Evolutionary conservation across 2,888 invertebrate genomes (phyloP), one percentile per base, ranked within the genome.

Genomic region (Galeopsomyia nigrocyanea): DNA sequence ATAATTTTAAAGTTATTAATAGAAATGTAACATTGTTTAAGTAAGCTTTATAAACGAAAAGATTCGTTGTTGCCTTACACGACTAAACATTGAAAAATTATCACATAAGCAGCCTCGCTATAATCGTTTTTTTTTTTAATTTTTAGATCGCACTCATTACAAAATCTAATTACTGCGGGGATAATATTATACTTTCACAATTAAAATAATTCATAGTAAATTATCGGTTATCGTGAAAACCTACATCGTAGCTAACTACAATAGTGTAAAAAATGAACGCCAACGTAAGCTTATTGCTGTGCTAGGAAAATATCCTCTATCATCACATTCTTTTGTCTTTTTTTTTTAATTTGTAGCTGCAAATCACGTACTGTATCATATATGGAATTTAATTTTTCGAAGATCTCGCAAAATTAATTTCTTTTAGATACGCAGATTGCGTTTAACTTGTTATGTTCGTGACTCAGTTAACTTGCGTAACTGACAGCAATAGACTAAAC

Each of bases 281-380:
- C 17, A 60, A 67, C 53, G 22, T 17, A 55, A 17, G 55, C 46
- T 68, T 68, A 68, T 61, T 68, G 60, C 61, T 68, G 46, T 14
- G 47, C 53, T 68, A 68, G 22, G 60, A 68, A 68, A 68, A 68
- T 68, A 68, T 55, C 39, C 14, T 68, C 47, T 68, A 46, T 60
- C 49, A 58, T 50, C 19, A 50, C 58, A 66, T 58, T 57, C 17
- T 21, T 56, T 26, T 26, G 17, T 49, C 26, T n/a, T 7, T 19
- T 56, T 56, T 31, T 55, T 19, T 57, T 49, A 55, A 64, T 51
- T 67, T 67, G 19, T 17, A 58, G 49, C 26, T 26, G 31, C 31
- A 39, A 39, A 7, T 39, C 39, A 39, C 21, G 22, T 58, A n/a
- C n/a, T 39, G 39, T 13, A 61, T 55, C 14, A 13, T 16, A 58